These are phyloP conservation scores for Aulostomus chinensis DNA, from an alignment of 2,797 vertebrate species.

Conservation along the genomic window DNA sequence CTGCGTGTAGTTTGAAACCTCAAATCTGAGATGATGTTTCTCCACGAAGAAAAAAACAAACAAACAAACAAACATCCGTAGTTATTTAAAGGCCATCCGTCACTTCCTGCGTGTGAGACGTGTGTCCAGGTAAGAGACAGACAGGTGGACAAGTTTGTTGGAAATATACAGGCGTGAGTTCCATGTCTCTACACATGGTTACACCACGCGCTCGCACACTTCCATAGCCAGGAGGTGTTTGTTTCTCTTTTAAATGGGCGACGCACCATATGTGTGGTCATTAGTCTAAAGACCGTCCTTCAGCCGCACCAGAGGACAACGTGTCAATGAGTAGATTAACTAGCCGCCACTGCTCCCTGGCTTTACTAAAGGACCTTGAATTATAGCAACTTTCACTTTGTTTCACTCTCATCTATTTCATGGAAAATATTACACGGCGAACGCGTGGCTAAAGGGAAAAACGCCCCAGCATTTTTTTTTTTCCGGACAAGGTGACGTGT, in stretches of 20 bases:
- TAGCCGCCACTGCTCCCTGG: slow-evolving; percentile 65
- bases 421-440: slow-evolving; percentile 58
- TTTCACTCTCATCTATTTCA: slow-evolving; percentile 69
- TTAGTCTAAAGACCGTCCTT: slow-evolving; percentile 83
- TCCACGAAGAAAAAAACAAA: no score
- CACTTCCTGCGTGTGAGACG: slow-evolving; percentile 13
- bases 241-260: slow-evolving; percentile 82
- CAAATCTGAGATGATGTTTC: no score
- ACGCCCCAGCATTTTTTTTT: slow-evolving; percentile 47
- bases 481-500: slow-evolving; percentile 31
- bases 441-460: slow-evolving; percentile 53
- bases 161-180: slow-evolving; percentile 16
- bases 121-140: neutral
- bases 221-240: slow-evolving; percentile 78
- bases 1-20: no score
- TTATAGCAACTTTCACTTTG: slow-evolving; percentile 76
- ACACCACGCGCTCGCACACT: slow-evolving; percentile 44
- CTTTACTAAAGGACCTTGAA: slow-evolving; percentile 79
- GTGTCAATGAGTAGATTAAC: slow-evolving; percentile 84
- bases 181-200: slow-evolving; percentile 44
- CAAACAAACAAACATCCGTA: no score
- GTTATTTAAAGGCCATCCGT: neutral
- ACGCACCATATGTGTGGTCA: slow-evolving; percentile 80
- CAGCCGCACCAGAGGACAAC: slow-evolving; percentile 79
- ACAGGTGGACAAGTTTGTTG: neutral